These are phyloP conservation scores for Eupristina koningsbergeri DNA, from an alignment of 1,140 invertebrate genomes.

Conservation along the genomic window DNA sequence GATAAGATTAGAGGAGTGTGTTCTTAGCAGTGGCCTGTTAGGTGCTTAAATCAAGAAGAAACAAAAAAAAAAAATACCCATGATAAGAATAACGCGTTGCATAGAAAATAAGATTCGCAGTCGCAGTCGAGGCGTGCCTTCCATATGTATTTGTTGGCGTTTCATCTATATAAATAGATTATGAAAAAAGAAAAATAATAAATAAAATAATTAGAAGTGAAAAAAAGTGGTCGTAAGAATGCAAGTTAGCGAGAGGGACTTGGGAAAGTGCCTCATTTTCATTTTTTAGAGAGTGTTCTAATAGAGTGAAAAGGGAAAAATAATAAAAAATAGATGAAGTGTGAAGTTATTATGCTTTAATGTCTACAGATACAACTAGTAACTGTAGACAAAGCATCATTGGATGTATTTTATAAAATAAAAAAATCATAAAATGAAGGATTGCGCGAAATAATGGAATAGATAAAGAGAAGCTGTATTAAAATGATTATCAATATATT, in stretches of 20 bases:
- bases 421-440: slow-evolving; percentile 47
- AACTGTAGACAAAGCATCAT: slow-evolving; percentile 37
- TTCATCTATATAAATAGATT: slow-evolving; percentile 64
- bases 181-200: slow-evolving; percentile 37
- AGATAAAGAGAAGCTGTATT: slow-evolving; percentile 51
- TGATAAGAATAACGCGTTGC: slow-evolving; percentile 60
- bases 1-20: slow-evolving; percentile 70
- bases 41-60: slow-evolving; percentile 67
- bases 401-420: slow-evolving; percentile 52
- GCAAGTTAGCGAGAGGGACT: slow-evolving; percentile 56
- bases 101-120: slow-evolving; percentile 61
- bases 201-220: slow-evolving; percentile 39
- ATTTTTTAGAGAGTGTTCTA: slow-evolving; percentile 56
- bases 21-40: slow-evolving; percentile 73
- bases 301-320: slow-evolving; percentile 49
- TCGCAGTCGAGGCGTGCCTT: slow-evolving; percentile 72
- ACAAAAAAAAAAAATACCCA: slow-evolving; percentile 56
- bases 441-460: slow-evolving; percentile 19
- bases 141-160: slow-evolving; percentile 73
- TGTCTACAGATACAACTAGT: slow-evolving; percentile 45
- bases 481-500: slow-evolving; percentile 49
- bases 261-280: slow-evolving; percentile 65
- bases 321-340: slow-evolving; percentile 56
- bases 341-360: slow-evolving; percentile 53
- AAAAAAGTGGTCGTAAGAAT: slow-evolving; percentile 47